Evolutionary conservation across 2,113 vertebrate genomes (phyloP), one percentile per base, ranked within the genome.

Genomic region (Ornithorhynchus anatinus): DNA sequence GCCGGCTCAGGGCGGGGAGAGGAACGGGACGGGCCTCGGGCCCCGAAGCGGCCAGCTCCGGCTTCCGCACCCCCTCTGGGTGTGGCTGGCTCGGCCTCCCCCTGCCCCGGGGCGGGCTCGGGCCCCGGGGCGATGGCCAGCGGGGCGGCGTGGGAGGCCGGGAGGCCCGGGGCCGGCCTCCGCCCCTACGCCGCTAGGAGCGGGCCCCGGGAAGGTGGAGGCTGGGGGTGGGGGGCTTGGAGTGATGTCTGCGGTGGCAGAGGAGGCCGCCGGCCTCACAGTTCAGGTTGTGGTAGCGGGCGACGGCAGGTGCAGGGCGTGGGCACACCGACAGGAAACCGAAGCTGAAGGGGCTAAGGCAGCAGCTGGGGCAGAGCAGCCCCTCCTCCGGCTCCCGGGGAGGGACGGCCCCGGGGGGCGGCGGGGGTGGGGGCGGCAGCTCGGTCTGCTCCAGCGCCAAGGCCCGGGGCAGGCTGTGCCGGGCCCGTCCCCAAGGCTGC

Each of bases 301-400:
- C 93, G 0, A 93, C 85, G 91, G 89, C 66, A 80, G 90, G 90
- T 1, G 87, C 86, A 1, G 92, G 87, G 20, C 91, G 94, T 64
- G 94, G 93, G 86, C 97, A 99, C 86, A 96, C 62, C 0, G 95
- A 96, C 36, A 95, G 83, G 5, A 97, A 93, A 67, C 93, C 95
- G 79, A 97, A 93, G 39, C 95, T 92, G 64, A 93, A 90, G 20
- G 91, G 86, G 12, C 93, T 84, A 4, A 97, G 86, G 72, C 97
- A 98, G 88, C 97, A 98, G 56, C 94, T 89, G 0, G 96, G 95
- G 66, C 97, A 98, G 36, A 95, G 92, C 69, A 97, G 86, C 4
- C 94, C 93, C 31, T 97, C 95, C 0, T 97, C 95, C 17, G 94
- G 93, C 83, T 98, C 97, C 38, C 91, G 70, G 52, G 83, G 37